Conservation (phyloP, 2,888 invertebrate species). For the Tanaodytes sp. region DNA sequence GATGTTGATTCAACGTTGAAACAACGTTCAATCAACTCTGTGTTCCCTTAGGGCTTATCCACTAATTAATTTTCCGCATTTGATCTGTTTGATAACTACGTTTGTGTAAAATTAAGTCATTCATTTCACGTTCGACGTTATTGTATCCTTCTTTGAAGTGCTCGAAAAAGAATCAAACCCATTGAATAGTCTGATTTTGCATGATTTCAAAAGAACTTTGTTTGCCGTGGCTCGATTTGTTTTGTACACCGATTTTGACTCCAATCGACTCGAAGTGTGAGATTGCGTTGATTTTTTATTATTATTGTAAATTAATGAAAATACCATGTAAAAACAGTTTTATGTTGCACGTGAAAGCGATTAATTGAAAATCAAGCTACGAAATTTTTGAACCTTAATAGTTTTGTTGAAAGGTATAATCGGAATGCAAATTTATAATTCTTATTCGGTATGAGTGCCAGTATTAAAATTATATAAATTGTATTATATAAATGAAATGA, state of each 20-base stretch:
- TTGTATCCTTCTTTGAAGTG: too few species aligned
- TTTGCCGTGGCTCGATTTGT: constrained; percentile 18
- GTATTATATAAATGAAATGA: constrained; percentile 51
- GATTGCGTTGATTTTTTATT: not conserved
- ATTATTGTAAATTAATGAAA: constrained; percentile 38
- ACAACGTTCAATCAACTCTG: constrained; percentile 64
- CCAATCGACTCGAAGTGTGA: constrained; percentile 4
- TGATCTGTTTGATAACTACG: too few species aligned
- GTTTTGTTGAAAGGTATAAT: constrained; percentile 29
- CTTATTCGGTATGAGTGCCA: constrained; percentile 52
- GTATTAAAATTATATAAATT: constrained; percentile 52
- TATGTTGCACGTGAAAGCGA: constrained; percentile 13
- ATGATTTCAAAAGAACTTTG: constrained; percentile 4
- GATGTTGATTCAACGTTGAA: constrained; percentile 71
- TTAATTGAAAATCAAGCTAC: constrained; percentile 19
- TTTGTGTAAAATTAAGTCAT: too few species aligned
- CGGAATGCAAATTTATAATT: constrained; percentile 25
- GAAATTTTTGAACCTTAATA: constrained; percentile 14
- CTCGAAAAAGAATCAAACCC: constrained; percentile 15
- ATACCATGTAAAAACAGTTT: constrained; percentile 28
- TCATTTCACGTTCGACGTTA: too few species aligned
- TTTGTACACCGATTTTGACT: constrained; percentile 15
- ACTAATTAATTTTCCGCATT: too few species aligned
- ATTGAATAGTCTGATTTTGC: constrained; percentile 12
- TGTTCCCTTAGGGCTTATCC: constrained; percentile 72